These are phyloP conservation scores for Pseudopodoces humilis DNA, from an alignment of 2,113 vertebrate genomes.

Conservation along the genomic window DNA sequence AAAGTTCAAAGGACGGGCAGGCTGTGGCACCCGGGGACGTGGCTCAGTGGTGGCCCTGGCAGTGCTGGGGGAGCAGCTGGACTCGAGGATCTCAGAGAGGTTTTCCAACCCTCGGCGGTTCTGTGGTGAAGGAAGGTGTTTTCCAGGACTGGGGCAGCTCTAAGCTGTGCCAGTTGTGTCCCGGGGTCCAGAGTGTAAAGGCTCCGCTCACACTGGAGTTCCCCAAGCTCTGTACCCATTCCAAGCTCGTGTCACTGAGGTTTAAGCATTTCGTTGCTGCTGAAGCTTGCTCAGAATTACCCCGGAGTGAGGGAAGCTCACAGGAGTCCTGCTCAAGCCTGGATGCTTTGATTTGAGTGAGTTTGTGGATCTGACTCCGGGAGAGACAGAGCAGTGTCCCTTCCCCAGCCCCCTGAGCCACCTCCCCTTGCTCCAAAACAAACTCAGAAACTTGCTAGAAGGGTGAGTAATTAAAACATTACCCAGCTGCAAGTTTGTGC, in stretches of 20 bases:
- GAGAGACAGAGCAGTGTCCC: background rate
- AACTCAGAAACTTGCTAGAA: background rate
- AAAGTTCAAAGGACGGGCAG: fast-evolving
- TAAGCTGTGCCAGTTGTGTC: background rate
- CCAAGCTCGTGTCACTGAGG: background rate
- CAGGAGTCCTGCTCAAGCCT: background rate
- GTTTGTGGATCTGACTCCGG: background rate
- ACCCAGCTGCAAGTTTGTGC: background rate
- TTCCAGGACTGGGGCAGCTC: background rate
- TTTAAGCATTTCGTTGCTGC: fast-evolving
- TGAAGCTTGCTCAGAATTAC: background rate
- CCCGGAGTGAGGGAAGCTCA: background rate
- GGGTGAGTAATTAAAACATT: slow-evolving; percentile 1
- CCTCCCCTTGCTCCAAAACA: background rate
- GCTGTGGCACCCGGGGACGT: background rate
- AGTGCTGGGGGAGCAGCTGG: background rate
- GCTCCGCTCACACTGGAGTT: background rate
- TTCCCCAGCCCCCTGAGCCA: background rate
- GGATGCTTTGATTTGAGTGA: background rate
- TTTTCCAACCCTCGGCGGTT: background rate
- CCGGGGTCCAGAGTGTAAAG: background rate
- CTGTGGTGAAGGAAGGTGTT: background rate
- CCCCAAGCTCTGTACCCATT: fast-evolving
- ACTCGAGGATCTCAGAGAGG: background rate
- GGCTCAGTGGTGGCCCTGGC: background rate